A percentile compares a stretch with the other conserved stretches of the same genome.
Evolutionary conservation across 2,113 vertebrate genomes (phyloP).

Genomic region (Microcebus jonahi): DNA sequence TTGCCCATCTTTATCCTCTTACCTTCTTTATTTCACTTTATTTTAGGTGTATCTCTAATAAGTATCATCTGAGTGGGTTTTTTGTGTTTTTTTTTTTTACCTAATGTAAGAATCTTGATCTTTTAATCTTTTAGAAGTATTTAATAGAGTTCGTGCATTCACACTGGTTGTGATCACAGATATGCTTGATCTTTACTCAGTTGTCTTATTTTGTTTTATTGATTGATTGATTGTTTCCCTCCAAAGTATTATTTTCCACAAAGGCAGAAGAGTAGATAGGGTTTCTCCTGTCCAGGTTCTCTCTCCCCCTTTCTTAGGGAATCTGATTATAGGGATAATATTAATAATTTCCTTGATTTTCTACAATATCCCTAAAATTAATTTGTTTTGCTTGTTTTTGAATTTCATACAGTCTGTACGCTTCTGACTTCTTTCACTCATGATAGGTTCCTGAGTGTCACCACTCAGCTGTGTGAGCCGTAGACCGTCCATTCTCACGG

Average conservation of each 20-base stretch:
- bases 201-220: conserved; percentile 31
- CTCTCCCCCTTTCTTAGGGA: not conserved
- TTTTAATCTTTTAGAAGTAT: not conserved
- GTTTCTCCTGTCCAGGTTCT: not conserved
- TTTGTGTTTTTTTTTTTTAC: not conserved
- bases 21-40: not conserved
- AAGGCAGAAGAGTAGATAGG: not conserved
- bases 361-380: not conserved
- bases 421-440: not conserved
- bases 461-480: rapidly evolving
- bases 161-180: not conserved
- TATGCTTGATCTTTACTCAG: not conserved
- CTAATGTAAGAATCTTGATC: not conserved
- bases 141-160: not conserved
- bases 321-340: not conserved
- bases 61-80: not conserved
- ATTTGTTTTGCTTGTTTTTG: not conserved
- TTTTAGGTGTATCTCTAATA: not conserved
- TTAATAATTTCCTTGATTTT: not conserved
- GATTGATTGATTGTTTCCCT: not conserved
- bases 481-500: not conserved
- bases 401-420: not conserved
- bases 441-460: not conserved
- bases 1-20: not conserved
- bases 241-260: conserved; percentile 7